phyloP scores from a whole-genome alignment of 2,113 vertebrate species.

The Archocentrus centrarchus region DNA sequence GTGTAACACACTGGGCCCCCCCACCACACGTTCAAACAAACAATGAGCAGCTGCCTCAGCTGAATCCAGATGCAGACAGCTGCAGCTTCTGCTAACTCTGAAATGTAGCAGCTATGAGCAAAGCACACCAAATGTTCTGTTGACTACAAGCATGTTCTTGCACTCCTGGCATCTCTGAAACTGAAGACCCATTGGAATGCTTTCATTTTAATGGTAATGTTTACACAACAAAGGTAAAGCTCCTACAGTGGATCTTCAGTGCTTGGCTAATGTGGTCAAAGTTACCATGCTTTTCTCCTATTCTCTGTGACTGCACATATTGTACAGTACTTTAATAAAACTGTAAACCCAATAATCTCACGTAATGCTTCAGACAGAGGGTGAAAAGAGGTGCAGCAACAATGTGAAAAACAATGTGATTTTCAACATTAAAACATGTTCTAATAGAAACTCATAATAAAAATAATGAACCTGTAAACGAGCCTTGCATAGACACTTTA shows the following conservation, averaged over 20 bases:
- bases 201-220: background rate
- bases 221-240: background rate
- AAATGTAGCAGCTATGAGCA: background rate
- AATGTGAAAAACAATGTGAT: too few relatives aligned
- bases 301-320: too few relatives aligned
- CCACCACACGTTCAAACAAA: background rate
- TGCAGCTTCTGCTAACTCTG: background rate
- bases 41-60: background rate
- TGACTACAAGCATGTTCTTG: background rate
- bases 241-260: background rate
- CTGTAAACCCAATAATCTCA: background rate
- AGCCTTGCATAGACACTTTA: background rate
- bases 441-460: background rate
- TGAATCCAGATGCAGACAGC: slow-evolving; percentile 8
- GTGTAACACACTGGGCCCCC: background rate
- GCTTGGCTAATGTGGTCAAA: background rate
- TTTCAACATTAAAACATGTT: background rate
- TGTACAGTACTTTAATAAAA: background rate
- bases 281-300: background rate
- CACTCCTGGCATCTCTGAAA: background rate
- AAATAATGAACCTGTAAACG: background rate
- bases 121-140: background rate
- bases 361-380: background rate
- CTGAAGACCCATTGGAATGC: background rate
- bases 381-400: background rate